phyloP scores from a whole-genome alignment of 1,140 invertebrate species.

The Magallana ariakensis region DNA sequence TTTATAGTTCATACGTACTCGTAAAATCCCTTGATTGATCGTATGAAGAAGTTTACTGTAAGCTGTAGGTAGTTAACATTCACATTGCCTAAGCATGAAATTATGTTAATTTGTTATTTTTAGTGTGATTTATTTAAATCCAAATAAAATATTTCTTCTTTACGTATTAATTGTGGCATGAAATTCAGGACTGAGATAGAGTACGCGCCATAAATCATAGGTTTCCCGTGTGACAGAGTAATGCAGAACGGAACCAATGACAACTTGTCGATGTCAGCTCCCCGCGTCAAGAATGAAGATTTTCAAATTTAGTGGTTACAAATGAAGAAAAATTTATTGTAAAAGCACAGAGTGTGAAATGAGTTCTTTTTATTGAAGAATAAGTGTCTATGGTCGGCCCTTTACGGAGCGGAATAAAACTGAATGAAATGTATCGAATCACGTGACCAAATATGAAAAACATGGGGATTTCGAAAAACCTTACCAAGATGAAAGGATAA shows the following conservation, averaged over 20 bases:
- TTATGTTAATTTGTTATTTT: conserved; percentile 33
- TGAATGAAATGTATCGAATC: conserved; percentile 8
- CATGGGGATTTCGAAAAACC: conserved; percentile 11
- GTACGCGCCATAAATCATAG: background rate
- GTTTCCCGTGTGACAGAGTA: background rate
- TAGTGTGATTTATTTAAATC: conserved; percentile 37
- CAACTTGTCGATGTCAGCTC: background rate
- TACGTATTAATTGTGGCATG: conserved; percentile 16
- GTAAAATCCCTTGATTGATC: background rate
- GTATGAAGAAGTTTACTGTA: background rate
- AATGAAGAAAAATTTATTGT: conserved; percentile 26
- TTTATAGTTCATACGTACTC: background rate
- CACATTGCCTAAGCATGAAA: conserved; percentile 11
- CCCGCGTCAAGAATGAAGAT: background rate
- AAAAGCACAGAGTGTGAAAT: conserved; percentile 1
- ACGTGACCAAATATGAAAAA: background rate
- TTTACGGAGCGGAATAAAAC: background rate
- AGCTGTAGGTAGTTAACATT: background rate
- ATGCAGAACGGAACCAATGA: background rate
- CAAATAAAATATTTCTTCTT: conserved; percentile 4
- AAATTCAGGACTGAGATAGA: conserved; percentile 11
- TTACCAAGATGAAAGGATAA: background rate
- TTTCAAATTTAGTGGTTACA: conserved; percentile 3
- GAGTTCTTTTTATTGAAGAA: background rate
- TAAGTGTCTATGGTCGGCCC: background rate